These are phyloP conservation scores for Brachyalestes nurse DNA, from an alignment of 2,797 vertebrate genomes.

Conservation along the genomic window DNA sequence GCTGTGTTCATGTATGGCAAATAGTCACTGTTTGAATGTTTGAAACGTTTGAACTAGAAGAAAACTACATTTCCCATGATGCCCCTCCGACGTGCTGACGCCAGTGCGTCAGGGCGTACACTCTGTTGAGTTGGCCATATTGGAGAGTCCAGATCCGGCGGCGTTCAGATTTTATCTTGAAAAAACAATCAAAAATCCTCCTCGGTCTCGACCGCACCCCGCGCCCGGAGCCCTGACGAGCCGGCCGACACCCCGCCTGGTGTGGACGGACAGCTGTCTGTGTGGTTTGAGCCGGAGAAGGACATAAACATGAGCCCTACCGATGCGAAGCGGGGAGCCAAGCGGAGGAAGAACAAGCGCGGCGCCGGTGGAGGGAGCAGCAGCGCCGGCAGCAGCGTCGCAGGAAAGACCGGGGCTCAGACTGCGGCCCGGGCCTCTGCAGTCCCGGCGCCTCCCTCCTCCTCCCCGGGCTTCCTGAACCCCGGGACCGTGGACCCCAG, in stretches of 20 bases:
- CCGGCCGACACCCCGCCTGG: conserved; percentile 69
- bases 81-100: conserved; percentile 34
- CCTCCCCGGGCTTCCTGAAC: conserved; percentile 78
- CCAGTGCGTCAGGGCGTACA: conserved; percentile 74
- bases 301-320: conserved; percentile 88
- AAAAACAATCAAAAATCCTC: conserved; percentile 60
- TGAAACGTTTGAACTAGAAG: neutral
- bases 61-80: conserved; percentile 73
- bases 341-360: conserved; percentile 98
- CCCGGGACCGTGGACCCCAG: conserved; percentile 69
- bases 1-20: no score
- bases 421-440: conserved; percentile 79
- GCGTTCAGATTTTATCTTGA: conserved; percentile 78
- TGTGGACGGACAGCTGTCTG: conserved; percentile 78
- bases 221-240: conserved; percentile 63
- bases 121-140: conserved; percentile 94
- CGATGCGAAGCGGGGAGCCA: conserved; percentile 96
- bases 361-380: conserved; percentile 86
- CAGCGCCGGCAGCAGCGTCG: conserved; percentile 74
- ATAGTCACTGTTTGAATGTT: no score
- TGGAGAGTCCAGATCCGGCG: conserved; percentile 91
- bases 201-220: conserved; percentile 64
- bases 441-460: conserved; percentile 74
- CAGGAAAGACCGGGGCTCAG: conserved; percentile 82
- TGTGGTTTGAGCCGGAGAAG: conserved; percentile 49